These are phyloP conservation scores for Anastrepha obliqua DNA, from an alignment of 1,140 invertebrate species.

Conservation along the genomic window DNA sequence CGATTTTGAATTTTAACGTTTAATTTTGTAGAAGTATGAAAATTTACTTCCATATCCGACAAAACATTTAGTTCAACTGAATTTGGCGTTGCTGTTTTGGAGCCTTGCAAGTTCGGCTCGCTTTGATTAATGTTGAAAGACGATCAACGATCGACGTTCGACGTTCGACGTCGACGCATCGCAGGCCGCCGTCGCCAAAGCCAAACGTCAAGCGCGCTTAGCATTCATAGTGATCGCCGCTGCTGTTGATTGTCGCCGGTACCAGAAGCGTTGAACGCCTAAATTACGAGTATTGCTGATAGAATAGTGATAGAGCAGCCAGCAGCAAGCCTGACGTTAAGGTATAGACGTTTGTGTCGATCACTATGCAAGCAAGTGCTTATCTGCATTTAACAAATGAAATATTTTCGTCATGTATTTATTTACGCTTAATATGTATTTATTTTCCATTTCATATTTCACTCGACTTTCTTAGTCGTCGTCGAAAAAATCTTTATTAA, in stretches of 20 bases:
- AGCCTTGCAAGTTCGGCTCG: conserved; percentile 68
- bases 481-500: neutral
- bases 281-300: neutral
- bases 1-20: conserved; percentile 33
- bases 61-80: conserved; percentile 68
- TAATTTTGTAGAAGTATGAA: conserved; percentile 48
- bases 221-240: neutral
- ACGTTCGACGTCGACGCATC: neutral
- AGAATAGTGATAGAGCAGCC: neutral
- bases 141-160: conserved; percentile 25
- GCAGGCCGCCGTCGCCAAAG: neutral
- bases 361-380: neutral
- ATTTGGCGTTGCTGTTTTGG: conserved; percentile 67
- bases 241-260: neutral
- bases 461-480: neutral
- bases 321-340: neutral
- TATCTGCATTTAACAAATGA: neutral
- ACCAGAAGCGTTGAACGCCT: neutral
- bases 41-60: conserved; percentile 68
- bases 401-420: neutral
- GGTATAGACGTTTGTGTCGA: neutral
- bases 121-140: conserved; percentile 14
- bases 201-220: neutral
- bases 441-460: conserved; percentile 12
- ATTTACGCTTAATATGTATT: conserved; percentile 6